Evolutionary conservation across 1,140 invertebrate genomes (phyloP).

Genomic region (Diabrotica virgifera): DNA sequence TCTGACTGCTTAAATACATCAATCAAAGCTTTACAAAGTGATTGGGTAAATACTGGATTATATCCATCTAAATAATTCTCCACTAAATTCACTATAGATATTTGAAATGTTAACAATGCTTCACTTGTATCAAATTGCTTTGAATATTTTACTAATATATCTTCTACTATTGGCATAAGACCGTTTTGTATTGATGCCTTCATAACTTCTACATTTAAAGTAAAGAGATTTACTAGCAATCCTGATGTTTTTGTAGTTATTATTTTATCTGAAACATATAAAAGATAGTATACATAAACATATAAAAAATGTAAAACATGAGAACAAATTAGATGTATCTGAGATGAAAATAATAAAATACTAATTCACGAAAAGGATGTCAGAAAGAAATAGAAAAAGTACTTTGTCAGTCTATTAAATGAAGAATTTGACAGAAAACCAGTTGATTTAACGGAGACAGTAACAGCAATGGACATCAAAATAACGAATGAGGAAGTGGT

Average conservation of each 20-base stretch:
- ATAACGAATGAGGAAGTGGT: too few species aligned
- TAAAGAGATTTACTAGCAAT: slow-evolving; percentile 75
- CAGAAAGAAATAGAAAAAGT: too few species aligned
- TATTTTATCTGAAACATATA: too few species aligned
- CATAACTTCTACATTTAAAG: slow-evolving; percentile 67
- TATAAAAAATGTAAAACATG: too few species aligned
- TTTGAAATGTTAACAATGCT: slow-evolving; percentile 54
- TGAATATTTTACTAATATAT: slow-evolving; percentile 47
- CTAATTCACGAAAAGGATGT: too few species aligned
- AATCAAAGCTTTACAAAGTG: slow-evolving; percentile 57
- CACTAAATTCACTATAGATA: slow-evolving; percentile 71
- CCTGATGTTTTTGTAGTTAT: slow-evolving; percentile 50
- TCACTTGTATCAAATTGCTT: slow-evolving; percentile 27
- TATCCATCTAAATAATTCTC: slow-evolving; percentile 65
- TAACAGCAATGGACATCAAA: too few species aligned
- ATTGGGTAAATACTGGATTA: slow-evolving; percentile 51
- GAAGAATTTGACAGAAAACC: too few species aligned
- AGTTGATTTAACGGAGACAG: too few species aligned
- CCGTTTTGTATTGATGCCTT: slow-evolving; percentile 64
- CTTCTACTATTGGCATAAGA: slow-evolving; percentile 59
- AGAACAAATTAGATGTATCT: too few species aligned
- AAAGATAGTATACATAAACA: too few species aligned
- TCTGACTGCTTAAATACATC: slow-evolving; percentile 60
- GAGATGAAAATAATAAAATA: too few species aligned
- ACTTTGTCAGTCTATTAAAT: too few species aligned